Evolutionary conservation across 1,140 invertebrate genomes (phyloP).

Genomic region (Drosophila sulfurigaster): DNA sequence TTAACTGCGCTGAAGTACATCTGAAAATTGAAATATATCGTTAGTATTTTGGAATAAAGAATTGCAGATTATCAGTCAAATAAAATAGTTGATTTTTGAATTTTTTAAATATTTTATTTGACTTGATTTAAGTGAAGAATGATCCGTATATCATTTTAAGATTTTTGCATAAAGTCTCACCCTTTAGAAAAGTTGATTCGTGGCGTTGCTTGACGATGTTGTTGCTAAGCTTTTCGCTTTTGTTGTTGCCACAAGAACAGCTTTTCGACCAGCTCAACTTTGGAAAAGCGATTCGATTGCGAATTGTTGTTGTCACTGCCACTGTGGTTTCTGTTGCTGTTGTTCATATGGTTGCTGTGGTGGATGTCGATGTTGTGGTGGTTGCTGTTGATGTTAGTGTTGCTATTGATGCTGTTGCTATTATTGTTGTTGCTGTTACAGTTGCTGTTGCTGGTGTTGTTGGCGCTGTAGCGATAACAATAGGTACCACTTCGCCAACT

Average conservation of each 20-base stretch:
- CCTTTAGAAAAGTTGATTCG: constrained; percentile 64
- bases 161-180: constrained; percentile 43
- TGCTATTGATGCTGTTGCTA: constrained; percentile 14
- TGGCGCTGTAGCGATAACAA: constrained; percentile 60
- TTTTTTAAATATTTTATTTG: not conserved
- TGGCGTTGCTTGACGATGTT: constrained; percentile 35
- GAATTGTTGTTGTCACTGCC: constrained; percentile 39
- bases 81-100: not conserved
- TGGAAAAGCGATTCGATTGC: constrained; percentile 65
- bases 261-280: constrained; percentile 74
- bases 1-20: constrained; percentile 55
- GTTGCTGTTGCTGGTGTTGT: constrained; percentile 34
- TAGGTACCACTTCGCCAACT: constrained; percentile 74
- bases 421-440: constrained; percentile 16
- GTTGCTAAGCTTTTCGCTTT: constrained; percentile 67
- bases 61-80: not conserved
- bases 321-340: constrained; percentile 41
- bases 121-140: not conserved
- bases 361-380: constrained; percentile 19
- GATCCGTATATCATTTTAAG: not conserved
- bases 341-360: constrained; percentile 38
- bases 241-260: constrained; percentile 76
- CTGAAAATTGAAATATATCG: constrained; percentile 50
- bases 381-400: constrained; percentile 33
- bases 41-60: not conserved